phyloP scores from a whole-genome alignment of 2,797 vertebrate species.

The Mormyrus hasselquistii region DNA sequence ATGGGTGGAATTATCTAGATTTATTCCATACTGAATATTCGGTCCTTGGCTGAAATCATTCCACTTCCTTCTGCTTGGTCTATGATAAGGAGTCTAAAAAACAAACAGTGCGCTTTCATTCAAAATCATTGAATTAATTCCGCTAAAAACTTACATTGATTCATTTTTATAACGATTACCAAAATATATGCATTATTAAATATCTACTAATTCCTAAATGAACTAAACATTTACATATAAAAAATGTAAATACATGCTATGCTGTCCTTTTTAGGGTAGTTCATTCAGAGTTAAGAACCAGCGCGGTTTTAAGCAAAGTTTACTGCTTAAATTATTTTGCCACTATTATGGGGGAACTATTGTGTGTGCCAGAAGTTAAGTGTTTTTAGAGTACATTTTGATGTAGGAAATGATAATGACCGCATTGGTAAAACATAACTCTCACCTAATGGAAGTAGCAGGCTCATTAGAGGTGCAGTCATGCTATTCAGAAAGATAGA shows the following conservation, averaged over 20 bases:
- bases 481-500: neutral
- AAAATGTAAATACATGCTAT: neutral
- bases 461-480: neutral
- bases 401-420: conserved; percentile 16
- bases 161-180: neutral
- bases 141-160: neutral
- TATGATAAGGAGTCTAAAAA: neutral
- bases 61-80: neutral
- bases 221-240: neutral
- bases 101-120: neutral
- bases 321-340: conserved; percentile 16
- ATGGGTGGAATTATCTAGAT: neutral
- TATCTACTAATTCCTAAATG: neutral
- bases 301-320: neutral
- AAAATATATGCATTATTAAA: neutral
- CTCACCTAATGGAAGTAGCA: conserved; percentile 14
- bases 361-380: conserved; percentile 21
- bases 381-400: conserved; percentile 22
- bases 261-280: neutral
- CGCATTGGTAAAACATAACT: conserved; percentile 16
- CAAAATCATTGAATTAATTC: neutral
- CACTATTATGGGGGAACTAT: neutral
- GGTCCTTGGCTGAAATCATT: neutral
- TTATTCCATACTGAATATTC: neutral
- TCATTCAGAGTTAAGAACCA: conserved; percentile 5